Evolutionary conservation across 2,888 invertebrate species (phyloP).

Genomic region (Arrhopalites spinosus): DNA sequence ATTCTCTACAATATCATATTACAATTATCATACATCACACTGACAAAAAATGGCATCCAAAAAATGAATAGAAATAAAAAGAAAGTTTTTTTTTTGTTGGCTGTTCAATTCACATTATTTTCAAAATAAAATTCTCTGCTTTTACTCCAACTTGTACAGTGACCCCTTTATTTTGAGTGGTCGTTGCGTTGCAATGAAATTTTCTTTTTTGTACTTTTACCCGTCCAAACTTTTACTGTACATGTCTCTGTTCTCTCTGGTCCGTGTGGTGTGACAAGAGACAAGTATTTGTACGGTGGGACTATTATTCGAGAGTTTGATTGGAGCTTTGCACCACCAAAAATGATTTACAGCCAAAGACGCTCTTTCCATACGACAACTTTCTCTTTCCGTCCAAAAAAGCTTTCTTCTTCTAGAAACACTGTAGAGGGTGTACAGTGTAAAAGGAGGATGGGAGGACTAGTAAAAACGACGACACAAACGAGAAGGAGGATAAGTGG

Average conservation of each 20-base stretch:
- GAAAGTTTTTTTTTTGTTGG: no score
- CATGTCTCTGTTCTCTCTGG: no score
- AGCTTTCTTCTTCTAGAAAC: neutral
- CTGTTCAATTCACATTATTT: no score
- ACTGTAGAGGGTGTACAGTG: neutral
- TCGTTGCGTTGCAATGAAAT: neutral
- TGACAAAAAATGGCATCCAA: neutral
- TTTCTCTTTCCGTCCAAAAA: neutral
- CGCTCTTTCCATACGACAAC: constrained; percentile 31
- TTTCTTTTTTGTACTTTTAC: neutral
- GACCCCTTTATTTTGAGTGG: neutral
- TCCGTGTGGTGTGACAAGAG: constrained; percentile 12
- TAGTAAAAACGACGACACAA: neutral
- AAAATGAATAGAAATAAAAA: no score
- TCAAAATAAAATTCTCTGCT: neutral
- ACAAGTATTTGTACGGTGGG: constrained; percentile 33
- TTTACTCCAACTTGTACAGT: neutral
- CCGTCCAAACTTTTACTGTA: neutral
- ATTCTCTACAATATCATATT: neutral
- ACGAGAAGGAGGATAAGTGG: constrained; percentile 2
- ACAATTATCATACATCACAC: neutral
- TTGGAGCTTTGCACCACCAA: constrained; percentile 39
- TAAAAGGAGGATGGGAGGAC: neutral
- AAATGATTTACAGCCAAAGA: constrained; percentile 43
- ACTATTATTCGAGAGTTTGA: constrained; percentile 35